Percentiles rank a stretch among this genome's conserved stretches.
Conservation (phyloP, 2,797 vertebrate species). For the Manis pentadactyla region DNA sequence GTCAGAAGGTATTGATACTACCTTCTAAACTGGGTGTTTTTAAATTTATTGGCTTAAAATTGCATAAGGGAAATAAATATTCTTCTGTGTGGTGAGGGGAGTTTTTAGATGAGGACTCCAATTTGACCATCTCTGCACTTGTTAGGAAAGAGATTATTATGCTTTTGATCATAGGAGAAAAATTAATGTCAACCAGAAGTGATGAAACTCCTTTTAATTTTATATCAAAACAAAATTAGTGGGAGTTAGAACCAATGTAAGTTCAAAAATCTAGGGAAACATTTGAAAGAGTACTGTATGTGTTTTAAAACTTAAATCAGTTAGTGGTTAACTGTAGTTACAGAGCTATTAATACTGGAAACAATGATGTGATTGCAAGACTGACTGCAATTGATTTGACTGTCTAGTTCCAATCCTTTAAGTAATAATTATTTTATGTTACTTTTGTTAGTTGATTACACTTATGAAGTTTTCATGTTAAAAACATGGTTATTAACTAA, state of each 20-base stretch:
- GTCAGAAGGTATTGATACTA: neutral
- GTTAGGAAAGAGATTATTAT: neutral
- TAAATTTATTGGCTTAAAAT: neutral
- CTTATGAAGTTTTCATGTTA: constrained; percentile 71
- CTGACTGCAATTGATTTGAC: neutral
- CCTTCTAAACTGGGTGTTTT: neutral
- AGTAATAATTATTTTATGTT: constrained; percentile 67
- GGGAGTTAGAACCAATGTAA: neutral
- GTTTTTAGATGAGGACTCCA: neutral
- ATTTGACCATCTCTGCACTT: neutral
- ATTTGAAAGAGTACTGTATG: neutral
- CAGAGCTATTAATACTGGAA: neutral
- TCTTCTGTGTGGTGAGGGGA: neutral
- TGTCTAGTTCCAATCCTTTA: constrained; percentile 63
- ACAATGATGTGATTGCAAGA: neutral
- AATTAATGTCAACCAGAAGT: neutral
- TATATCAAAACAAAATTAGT: constrained; percentile 20
- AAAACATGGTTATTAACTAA: constrained; percentile 78
- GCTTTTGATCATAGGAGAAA: constrained; percentile 13
- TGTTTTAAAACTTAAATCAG: constrained; percentile 10
- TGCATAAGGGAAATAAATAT: neutral
- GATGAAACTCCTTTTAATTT: neutral
- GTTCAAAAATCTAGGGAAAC: neutral
- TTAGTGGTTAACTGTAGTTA: neutral
- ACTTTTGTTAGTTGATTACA: constrained; percentile 74